Base-by-base conservation (phyloP, 2,888 invertebrate species). In the Drosophila melanosoma region DNA sequence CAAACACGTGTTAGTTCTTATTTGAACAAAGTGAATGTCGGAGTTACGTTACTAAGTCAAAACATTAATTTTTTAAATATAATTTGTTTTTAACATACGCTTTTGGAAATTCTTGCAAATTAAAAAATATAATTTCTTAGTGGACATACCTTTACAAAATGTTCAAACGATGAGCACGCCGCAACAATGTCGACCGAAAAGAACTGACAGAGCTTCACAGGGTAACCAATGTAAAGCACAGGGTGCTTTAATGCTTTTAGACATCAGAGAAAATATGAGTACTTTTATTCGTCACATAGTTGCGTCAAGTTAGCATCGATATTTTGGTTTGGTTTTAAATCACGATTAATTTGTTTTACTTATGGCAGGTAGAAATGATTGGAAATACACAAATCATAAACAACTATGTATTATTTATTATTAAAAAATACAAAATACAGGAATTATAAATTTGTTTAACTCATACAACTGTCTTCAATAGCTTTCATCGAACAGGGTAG, bases 161-260 rank as follows among this genome's bases (percentile, higher is more conserved):
- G 42, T 20, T 45, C 62, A 45, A 75, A 58, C 45, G 62, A 64
- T 80, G 52, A 76, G 67, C 77, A 78, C 77, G 81, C 81, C 76
- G 76, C 60, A 51, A 76, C 40, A 58, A 67, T 54, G 70, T 67
- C 71, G 67, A 67, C 40, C 15, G 20, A 76, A 70, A 58, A 77
- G 72, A 76, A 52, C 26, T 62, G 48, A 36, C 53, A 42, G 38
- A 29, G n/a, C 35, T 26, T 20, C 69, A 70, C 69, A 70, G 69
- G 60, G 69, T 45, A 12, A 38, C 29, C 52, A 2, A 11, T 26
- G 56, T n/a, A 6, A 57, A 35, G 12, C 35, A 49, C 45, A 59
- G 35, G 49, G 26, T 51, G 58, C 12, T 7, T 12, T 3, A 17
- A 5, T 5, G 26, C 15, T 20, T 26, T 12, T 15, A 32, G 6